Conservation (phyloP, 2,797 vertebrate species). For the Pangasius mekongensis region DNA sequence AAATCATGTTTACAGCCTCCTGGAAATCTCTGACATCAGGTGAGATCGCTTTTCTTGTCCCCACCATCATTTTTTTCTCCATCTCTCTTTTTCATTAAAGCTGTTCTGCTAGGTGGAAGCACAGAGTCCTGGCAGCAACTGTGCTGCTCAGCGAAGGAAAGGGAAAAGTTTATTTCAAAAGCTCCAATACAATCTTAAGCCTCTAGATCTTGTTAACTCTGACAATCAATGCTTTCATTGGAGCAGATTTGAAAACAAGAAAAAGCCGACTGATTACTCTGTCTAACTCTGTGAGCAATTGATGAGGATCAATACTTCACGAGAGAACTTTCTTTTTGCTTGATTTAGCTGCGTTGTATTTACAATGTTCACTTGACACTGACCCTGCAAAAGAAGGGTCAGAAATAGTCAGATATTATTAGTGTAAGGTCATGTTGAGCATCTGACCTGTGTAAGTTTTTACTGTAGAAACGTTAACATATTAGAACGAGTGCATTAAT, state of each 20-base stretch:
- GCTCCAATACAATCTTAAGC: slow-evolving; percentile 37
- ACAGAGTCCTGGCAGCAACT: slow-evolving; percentile 16
- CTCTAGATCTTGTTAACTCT: slow-evolving; percentile 54
- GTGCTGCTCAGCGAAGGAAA: slow-evolving; percentile 9
- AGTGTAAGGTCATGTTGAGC: too few relatives aligned
- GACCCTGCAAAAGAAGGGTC: background rate
- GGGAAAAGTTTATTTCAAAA: slow-evolving; percentile 50
- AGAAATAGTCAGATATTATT: too few relatives aligned
- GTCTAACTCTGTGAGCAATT: slow-evolving; percentile 44
- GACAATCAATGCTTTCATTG: slow-evolving; percentile 62
- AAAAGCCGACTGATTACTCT: slow-evolving; percentile 43
- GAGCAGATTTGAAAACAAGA: slow-evolving; percentile 51
- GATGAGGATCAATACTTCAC: slow-evolving; percentile 60
- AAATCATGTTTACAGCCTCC: slow-evolving; percentile 2
- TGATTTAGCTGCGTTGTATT: slow-evolving; percentile 6
- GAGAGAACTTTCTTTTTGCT: slow-evolving; percentile 40
- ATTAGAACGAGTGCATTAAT: background rate
- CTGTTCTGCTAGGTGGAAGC: slow-evolving; percentile 20
- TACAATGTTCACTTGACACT: background rate
- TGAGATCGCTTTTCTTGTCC: background rate
- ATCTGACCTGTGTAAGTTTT: too few relatives aligned
- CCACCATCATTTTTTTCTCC: background rate
- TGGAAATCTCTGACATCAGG: background rate
- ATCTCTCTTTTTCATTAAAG: slow-evolving; percentile 19
- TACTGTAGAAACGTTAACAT: too few relatives aligned